phyloP scores from a whole-genome alignment of 2,113 vertebrate genomes.

The Micromys minutus region DNA sequence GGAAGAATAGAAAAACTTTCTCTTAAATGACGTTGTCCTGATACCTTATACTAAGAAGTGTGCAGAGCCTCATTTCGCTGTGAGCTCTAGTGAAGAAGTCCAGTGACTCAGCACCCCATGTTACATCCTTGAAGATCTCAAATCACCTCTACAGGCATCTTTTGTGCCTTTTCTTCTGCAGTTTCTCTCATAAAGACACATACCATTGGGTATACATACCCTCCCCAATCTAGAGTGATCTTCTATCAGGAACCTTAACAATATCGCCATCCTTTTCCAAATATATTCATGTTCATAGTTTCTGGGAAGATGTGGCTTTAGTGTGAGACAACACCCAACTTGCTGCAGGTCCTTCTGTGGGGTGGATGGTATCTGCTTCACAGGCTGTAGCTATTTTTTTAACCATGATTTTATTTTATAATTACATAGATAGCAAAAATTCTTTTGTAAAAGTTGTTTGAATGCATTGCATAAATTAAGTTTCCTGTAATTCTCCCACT shows the following conservation, averaged over 20 bases:
- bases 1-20: neutral
- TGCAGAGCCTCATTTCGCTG: neutral
- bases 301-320: neutral
- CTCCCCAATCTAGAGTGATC: neutral
- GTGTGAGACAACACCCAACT: neutral
- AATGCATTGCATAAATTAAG: neutral
- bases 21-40: neutral
- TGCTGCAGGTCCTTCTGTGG: neutral
- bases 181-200: neutral
- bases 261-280: neutral
- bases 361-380: neutral
- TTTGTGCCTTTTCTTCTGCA: neutral
- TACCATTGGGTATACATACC: neutral
- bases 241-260: neutral
- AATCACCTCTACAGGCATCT: neutral
- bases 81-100: neutral
- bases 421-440: slow-evolving; percentile 10
- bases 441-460: neutral
- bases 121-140: neutral
- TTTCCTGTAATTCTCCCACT: neutral
- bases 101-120: neutral
- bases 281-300: neutral
- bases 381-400: neutral
- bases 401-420: neutral
- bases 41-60: neutral